Base-by-base conservation (phyloP, 2,113 vertebrate species). In the Uria lomvia region DNA sequence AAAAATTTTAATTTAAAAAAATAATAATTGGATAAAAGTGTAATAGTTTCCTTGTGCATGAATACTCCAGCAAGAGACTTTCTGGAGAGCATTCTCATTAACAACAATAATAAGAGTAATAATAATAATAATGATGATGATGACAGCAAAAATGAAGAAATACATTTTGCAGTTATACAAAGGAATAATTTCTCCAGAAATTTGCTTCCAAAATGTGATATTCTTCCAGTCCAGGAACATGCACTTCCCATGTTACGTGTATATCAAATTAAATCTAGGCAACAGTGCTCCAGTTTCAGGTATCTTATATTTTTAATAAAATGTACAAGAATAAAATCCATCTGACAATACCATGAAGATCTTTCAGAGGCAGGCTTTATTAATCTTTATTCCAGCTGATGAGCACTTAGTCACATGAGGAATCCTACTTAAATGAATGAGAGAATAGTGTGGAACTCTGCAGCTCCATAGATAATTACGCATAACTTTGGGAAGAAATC, bases 281-380 rank as follows among this genome's bases (percentile, higher is more conserved):
- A 91, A 52, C 53, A 29, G 6, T 85, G 6, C 24, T 93, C 11
- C 45, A 38, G 2, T 87, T 81, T 91, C 47, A 59, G 23, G 4
- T 75, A 26, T 38, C 14, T 86, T 66, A 36, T 55, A 72, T 60
- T 94, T 90, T 90, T 95, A 94, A 94, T 92, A 91, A 86, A 87
- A 29, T 58, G 24, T 71, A 34, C 26, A 63, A 72, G 27, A 68
- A 90, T 80, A 75, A 95, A 95, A 92, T 85, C 84, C 66, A 68
- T 82, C 60, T 85, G 66, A 77, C 70, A 85, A 87, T 40, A 87
- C 16, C 66, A 95, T 60, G 73, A 82, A 72, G 65, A 73, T 66
- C 62, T 94, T 91, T 67, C 47, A 65, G 47, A 8, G 16, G 5
- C 58, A 89, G 53, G 43, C 45, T 95, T 91, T 90, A 93, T 91